Base-by-base conservation (phyloP, 1,140 invertebrate genomes). In the Orchesella cincta region DNA sequence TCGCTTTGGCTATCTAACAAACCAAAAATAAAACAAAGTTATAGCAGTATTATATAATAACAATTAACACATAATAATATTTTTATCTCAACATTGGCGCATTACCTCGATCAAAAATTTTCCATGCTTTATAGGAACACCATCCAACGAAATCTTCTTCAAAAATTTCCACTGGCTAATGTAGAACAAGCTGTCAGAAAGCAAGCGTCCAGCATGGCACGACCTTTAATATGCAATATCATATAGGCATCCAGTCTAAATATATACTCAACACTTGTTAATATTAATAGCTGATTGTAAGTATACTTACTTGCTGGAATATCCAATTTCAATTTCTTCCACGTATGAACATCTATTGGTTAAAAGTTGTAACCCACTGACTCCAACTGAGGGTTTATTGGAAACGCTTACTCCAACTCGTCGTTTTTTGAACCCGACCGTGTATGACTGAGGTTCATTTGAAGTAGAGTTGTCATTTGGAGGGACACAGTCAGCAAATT, bases 31-130 rank as follows among this genome's bases (percentile, higher is more conserved):
- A 8, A 20, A 46, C 39, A 12, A 46, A 20, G 8, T 8, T 46
- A 46, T 8, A 8, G 8, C 39, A 46, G 20, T 20, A 46, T n/a
- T n/a, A n/a, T n/a, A n/a, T n/a, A n/a, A n/a, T n/a, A n/a, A n/a
- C n/a, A n/a, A n/a, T n/a, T n/a, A n/a, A n/a, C n/a, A n/a, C n/a
- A n/a, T n/a, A n/a, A n/a, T n/a, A n/a, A n/a, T n/a, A n/a, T n/a
- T n/a, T n/a, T n/a, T n/a, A 46, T 46, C 39, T 46, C 5, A 64
- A 12, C 8, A 71, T 26, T 64, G 34, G 8, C 12, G 28, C 16
- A 73, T 33, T 52, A 78, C 77, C 73, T 78, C 73, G 12, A 72
- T 33, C 31, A 78, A 72, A 72, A 78, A 78, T 71, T 78, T 78
- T 14, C 73, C 77, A 35, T 78, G 67, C 14, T 34, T 35, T 35